Evolutionary conservation across 64 coral and sea anemone genomes (phyloP).

Genomic region (Stichodactyla mertensii): DNA sequence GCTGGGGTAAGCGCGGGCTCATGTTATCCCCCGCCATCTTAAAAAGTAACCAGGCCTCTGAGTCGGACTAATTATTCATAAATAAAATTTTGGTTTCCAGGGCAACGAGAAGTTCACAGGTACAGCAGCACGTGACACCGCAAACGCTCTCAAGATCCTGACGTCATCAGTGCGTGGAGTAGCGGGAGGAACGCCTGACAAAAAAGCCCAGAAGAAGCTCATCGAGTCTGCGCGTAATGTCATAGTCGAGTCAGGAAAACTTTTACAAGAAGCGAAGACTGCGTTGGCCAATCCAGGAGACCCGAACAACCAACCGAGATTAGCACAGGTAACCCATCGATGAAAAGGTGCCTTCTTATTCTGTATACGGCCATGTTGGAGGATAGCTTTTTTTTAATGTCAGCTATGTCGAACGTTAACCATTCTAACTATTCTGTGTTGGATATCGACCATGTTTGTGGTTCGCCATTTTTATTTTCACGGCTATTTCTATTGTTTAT

Average conservation of each 20-base stretch:
- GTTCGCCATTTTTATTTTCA: not conserved
- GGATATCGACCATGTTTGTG: not conserved
- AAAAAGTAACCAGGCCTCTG: not conserved
- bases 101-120: conserved; percentile 96
- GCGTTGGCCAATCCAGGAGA: conserved; percentile 80
- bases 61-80: not conserved
- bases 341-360: not conserved
- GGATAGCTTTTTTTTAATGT: not conserved
- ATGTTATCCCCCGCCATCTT: not conserved
- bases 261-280: conserved; percentile 93
- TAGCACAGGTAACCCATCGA: conserved; percentile 64
- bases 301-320: conserved; percentile 72
- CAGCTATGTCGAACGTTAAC: not conserved
- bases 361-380: not conserved
- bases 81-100: conserved; percentile 22
- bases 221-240: conserved; percentile 88
- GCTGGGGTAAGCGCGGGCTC: conserved; percentile 59
- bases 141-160: conserved; percentile 68
- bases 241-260: conserved; percentile 76
- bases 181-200: conserved; percentile 76
- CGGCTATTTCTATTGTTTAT: not conserved
- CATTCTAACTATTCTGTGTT: not conserved
- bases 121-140: conserved; percentile 91
- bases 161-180: conserved; percentile 87
- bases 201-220: conserved; percentile 72